A percentile compares a stretch with the other conserved stretches of the same genome.
phyloP scores from a whole-genome alignment of 2,888 invertebrate genomes.

The Agrotis ipsilon region DNA sequence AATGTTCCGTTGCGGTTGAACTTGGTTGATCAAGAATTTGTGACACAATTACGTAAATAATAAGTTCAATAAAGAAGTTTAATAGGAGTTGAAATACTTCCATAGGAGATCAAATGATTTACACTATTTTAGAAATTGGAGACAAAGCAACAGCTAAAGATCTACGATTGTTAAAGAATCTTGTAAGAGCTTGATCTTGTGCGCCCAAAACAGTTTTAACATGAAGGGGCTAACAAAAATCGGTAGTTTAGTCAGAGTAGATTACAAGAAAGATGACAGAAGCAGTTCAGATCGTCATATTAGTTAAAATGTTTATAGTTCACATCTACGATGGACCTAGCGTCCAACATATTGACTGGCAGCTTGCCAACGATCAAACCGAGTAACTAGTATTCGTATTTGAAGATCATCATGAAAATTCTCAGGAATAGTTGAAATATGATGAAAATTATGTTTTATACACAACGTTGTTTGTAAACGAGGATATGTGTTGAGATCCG shows the following conservation, averaged over 20 bases:
- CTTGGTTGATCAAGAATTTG: background rate
- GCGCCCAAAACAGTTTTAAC: background rate
- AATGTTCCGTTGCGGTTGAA: background rate
- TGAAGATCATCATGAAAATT: slow-evolving; percentile 23
- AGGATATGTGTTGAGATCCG: slow-evolving; percentile 13
- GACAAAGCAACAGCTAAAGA: background rate
- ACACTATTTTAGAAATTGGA: background rate
- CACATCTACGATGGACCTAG: slow-evolving; percentile 20
- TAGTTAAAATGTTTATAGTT: slow-evolving; percentile 42
- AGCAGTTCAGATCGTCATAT: slow-evolving; percentile 16
- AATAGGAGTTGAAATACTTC: background rate
- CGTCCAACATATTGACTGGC: slow-evolving; percentile 46
- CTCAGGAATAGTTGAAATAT: slow-evolving; percentile 17
- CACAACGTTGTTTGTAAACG: slow-evolving; percentile 36
- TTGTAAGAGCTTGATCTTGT: background rate
- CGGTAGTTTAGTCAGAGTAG: background rate
- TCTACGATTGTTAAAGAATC: background rate
- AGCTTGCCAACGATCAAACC: slow-evolving; percentile 42
- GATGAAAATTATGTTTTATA: slow-evolving; percentile 25
- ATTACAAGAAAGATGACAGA: background rate
- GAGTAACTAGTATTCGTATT: slow-evolving; percentile 24
- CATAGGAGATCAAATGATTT: background rate
- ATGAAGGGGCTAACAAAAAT: too few species aligned
- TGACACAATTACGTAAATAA: too few species aligned
- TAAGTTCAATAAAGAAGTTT: background rate